Base-by-base conservation (phyloP, 2,797 vertebrate genomes). In the Hephaestus fuliginosus region DNA sequence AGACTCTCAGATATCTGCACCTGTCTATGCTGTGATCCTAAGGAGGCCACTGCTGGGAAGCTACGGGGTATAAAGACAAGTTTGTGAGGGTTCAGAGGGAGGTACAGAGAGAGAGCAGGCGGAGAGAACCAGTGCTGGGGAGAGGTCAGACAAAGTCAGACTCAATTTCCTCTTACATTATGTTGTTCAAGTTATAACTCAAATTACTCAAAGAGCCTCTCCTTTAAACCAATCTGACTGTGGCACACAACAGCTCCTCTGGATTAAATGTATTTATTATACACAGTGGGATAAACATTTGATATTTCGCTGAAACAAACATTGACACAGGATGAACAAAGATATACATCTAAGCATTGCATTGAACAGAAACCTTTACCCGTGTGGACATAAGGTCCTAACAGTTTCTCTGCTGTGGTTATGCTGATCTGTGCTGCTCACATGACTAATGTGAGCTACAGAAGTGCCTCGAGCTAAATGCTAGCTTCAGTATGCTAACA, bases 1-100 rank as follows among this genome's bases (percentile, higher is more conserved):
- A 51, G 62, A 22, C 60, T 92, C 90, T 92, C 90, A 81, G 43
- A 91, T 93, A 88, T 90, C 83, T 88, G 86, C 93, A 94, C 92
- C 93, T 94, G 94, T 91, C 88, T 57, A 30, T 12, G 65, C 76
- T 56, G 67, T 11, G 76, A 72, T 66, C 68, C 48, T 39, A 30
- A 70, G 57, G 73, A 67, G 58, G 53, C 49, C 63, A 62, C 79
- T 73, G 55, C 67, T 64, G 39, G 65, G 65, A 86, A 57, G 46
- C 28, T 57, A 13, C 6, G 41, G 53, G 53, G 43, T 9, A 71
- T 44, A 56, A 55, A 62, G 67, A 74, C 22, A 63, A 18, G 74
- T 68, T 28, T 74, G 62, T 12, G 4, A 20, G 72, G n/a, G 51
- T 48, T 82, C 15, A 80, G 51, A 57, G 6, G 49, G 56, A 20